A percentile compares a stretch with the other conserved stretches of the same genome.
phyloP scores from a whole-genome alignment of 2,113 vertebrate genomes.

The Hydrolagus affinis region DNA sequence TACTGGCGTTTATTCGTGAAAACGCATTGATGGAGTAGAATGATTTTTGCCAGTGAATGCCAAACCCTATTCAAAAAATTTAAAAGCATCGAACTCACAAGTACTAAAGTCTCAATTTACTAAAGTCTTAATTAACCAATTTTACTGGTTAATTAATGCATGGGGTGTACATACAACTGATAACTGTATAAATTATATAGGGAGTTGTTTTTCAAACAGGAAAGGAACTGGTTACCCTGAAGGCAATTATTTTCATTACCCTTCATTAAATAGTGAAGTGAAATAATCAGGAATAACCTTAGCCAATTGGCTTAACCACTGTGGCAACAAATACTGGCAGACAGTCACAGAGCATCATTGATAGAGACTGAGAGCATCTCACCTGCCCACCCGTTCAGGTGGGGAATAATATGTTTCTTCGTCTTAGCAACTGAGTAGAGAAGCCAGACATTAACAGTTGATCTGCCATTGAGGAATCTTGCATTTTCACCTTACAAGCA shows the following conservation, averaged over 20 bases:
- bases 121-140: too few species aligned
- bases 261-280: slow-evolving; percentile 26
- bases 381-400: slow-evolving; percentile 22
- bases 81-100: too few species aligned
- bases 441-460: background rate
- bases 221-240: slow-evolving; percentile 19
- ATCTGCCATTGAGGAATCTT: too few species aligned
- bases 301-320: slow-evolving; percentile 3
- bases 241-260: slow-evolving; percentile 30
- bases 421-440: background rate
- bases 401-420: background rate
- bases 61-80: too few species aligned
- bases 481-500: too few species aligned
- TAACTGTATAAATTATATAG: background rate
- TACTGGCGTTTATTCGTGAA: too few species aligned
- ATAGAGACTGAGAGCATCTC: background rate
- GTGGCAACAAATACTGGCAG: slow-evolving; percentile 9
- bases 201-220: slow-evolving; percentile 15
- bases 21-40: too few species aligned
- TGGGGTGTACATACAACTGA: background rate
- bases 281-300: slow-evolving; percentile 13
- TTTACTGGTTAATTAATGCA: too few species aligned
- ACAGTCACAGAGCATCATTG: background rate
- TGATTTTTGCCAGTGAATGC: too few species aligned
- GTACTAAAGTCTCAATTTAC: too few species aligned